These are phyloP conservation scores for Ophion ellenae DNA, from an alignment of 2,888 invertebrate species.

Conservation along the genomic window DNA sequence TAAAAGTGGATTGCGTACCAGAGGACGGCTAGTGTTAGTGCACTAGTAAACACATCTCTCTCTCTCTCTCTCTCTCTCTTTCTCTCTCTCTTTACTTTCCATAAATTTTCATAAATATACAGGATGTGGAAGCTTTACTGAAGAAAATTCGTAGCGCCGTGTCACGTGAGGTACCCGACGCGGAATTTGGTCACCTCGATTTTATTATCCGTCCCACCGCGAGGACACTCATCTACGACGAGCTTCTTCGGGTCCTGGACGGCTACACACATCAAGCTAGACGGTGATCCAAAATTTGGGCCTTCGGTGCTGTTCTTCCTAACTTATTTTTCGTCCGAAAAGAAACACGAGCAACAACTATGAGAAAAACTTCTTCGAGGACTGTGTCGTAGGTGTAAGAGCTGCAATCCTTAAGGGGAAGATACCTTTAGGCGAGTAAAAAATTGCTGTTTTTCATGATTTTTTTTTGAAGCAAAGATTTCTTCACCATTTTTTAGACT, in stretches of 20 bases:
- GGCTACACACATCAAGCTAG: constrained; percentile 38
- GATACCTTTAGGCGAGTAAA: too few relatives aligned
- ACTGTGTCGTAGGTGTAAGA: too few relatives aligned
- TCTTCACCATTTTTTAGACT: too few relatives aligned
- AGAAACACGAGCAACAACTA: too few relatives aligned
- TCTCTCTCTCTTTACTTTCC: neutral
- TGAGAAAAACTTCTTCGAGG: too few relatives aligned
- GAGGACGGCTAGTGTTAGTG: too few relatives aligned
- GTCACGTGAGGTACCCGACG: constrained; percentile 64
- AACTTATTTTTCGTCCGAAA: too few relatives aligned
- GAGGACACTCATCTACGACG: constrained; percentile 66
- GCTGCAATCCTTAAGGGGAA: too few relatives aligned
- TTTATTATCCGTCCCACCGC: constrained; percentile 69
- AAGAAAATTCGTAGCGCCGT: constrained; percentile 65
- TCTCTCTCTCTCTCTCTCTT: neutral
- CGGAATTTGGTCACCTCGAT: constrained; percentile 72
- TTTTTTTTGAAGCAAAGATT: too few relatives aligned
- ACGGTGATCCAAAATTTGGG: constrained; percentile 23
- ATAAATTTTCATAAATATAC: neutral
- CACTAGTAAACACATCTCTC: too few relatives aligned
- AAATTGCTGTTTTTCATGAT: too few relatives aligned
- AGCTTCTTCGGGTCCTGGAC: constrained; percentile 61
- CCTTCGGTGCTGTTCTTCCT: neutral
- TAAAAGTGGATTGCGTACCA: too few relatives aligned
- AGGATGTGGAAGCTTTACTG: constrained; percentile 69